phyloP scores from a whole-genome alignment of 1,140 invertebrate species.

The Drosophila triauraria region DNA sequence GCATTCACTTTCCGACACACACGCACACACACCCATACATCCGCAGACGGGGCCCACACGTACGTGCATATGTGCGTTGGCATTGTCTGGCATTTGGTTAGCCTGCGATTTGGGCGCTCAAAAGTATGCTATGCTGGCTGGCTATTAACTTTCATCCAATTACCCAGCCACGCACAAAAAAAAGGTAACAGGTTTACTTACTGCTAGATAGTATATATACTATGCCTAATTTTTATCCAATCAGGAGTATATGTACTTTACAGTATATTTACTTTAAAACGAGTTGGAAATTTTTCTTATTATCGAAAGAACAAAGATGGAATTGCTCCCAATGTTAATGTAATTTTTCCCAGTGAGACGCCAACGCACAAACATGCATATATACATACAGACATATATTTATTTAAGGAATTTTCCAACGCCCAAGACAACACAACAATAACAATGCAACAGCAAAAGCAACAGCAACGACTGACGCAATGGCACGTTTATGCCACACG shows the following conservation, averaged over 20 bases:
- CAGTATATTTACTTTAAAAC: too few relatives aligned
- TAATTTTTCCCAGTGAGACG: slow-evolving; percentile 18
- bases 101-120: slow-evolving; percentile 72
- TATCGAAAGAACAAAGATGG: too few relatives aligned
- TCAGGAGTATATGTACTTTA: too few relatives aligned
- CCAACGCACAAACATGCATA: slow-evolving; percentile 13
- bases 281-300: too few relatives aligned
- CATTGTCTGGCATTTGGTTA: slow-evolving; percentile 79
- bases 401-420: slow-evolving; percentile 75
- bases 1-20: slow-evolving; percentile 64
- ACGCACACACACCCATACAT: slow-evolving; percentile 7
- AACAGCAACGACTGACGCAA: slow-evolving; percentile 63
- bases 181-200: not conserved
- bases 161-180: slow-evolving; percentile 53
- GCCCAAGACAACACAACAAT: slow-evolving; percentile 70
- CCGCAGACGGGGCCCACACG: slow-evolving; percentile 6
- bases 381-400: slow-evolving; percentile 48
- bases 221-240: too few relatives aligned
- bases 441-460: slow-evolving; percentile 47
- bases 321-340: too few relatives aligned
- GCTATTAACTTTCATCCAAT: slow-evolving; percentile 82
- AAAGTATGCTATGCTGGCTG: slow-evolving; percentile 75
- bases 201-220: too few relatives aligned
- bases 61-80: slow-evolving; percentile 25
- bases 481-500: slow-evolving; percentile 80